Evolutionary conservation across 1,140 invertebrate genomes (phyloP).

Genomic region (Archegozetes longisetosus): DNA sequence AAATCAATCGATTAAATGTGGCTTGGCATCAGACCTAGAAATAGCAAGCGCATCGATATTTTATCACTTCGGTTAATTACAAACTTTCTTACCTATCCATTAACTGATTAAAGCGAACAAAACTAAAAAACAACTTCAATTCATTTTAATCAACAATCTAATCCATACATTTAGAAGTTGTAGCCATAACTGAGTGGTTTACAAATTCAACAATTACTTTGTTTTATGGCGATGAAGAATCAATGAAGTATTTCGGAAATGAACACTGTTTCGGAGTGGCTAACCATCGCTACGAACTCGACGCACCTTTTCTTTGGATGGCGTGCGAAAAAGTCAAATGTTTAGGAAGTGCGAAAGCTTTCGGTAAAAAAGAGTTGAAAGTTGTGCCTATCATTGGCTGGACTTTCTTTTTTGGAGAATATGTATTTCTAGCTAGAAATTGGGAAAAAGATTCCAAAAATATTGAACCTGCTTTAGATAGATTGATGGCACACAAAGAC

Average conservation of each 20-base stretch:
- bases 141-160: too few species aligned
- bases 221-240: constrained; percentile 61
- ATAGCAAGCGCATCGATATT: too few species aligned
- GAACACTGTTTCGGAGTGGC: constrained; percentile 78
- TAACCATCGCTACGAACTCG: constrained; percentile 90
- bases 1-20: too few species aligned
- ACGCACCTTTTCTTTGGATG: constrained; percentile 81
- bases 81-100: too few species aligned
- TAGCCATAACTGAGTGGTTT: constrained; percentile 88
- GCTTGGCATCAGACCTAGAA: too few species aligned
- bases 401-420: constrained; percentile 84
- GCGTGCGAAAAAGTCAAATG: constrained; percentile 55
- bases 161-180: too few species aligned
- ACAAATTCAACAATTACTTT: constrained; percentile 51
- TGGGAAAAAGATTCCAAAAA: constrained; percentile 71
- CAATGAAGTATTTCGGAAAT: constrained; percentile 58
- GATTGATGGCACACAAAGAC: constrained; percentile 68
- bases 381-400: constrained; percentile 86
- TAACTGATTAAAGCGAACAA: too few species aligned
- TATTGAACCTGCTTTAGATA: constrained; percentile 57
- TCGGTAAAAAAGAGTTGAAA: constrained; percentile 76
- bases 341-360: constrained; percentile 72
- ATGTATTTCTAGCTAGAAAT: constrained; percentile 75
- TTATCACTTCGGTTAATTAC: too few species aligned
- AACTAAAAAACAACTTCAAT: too few species aligned